These are phyloP conservation scores for Odobenus rosmarus DNA, from an alignment of 2,113 vertebrate species.

Conservation along the genomic window DNA sequence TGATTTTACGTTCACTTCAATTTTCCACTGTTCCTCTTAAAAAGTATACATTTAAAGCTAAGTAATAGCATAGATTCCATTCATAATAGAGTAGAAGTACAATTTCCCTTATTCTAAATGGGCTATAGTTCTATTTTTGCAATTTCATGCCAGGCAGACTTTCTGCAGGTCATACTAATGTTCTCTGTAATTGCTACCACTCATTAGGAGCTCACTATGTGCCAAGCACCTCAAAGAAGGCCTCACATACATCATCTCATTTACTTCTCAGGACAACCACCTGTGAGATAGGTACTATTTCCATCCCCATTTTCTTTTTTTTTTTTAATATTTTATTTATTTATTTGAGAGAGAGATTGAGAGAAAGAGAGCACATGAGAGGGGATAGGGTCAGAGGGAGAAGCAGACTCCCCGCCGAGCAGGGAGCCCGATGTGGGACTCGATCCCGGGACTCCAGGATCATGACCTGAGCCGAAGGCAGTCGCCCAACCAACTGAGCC, in stretches of 20 bases:
- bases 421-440: too few species aligned
- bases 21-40: slow-evolving; percentile 45
- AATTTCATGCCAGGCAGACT: background rate
- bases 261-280: background rate
- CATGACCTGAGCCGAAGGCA: too few species aligned
- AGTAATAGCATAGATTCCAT: background rate
- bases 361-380: too few species aligned
- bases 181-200: background rate
- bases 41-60: slow-evolving; percentile 33
- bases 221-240: background rate
- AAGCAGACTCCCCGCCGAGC: too few species aligned
- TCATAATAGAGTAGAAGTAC: background rate
- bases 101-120: background rate
- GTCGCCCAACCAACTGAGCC: too few species aligned
- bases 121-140: background rate
- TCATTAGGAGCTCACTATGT: background rate
- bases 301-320: background rate
- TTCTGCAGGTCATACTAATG: slow-evolving; percentile 28
- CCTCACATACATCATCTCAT: background rate
- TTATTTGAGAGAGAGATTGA: too few species aligned
- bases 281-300: background rate
- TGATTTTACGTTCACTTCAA: background rate
- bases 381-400: too few species aligned
- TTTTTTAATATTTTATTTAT: too few species aligned
- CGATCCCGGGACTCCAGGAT: too few species aligned